Base-by-base conservation (phyloP, 1,140 invertebrate genomes). In the Wasmannia auropunctata region DNA sequence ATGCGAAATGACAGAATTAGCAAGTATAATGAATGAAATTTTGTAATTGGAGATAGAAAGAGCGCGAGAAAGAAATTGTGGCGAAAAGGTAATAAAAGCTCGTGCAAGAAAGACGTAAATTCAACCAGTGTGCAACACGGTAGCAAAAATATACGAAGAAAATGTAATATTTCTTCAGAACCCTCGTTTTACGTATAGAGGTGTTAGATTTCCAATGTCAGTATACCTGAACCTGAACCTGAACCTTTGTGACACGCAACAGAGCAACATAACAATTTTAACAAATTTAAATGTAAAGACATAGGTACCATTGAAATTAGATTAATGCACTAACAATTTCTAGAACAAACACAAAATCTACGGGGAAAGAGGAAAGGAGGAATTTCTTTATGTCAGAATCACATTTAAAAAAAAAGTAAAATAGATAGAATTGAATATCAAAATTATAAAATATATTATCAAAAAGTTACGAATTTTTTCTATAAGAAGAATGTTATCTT, bases 21-120 rank as follows among this genome's bases (percentile, higher is more conserved):
- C 74, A 77, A 77, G 74, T 77, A 77, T 77, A 63, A 77, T 77
- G 37, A 77, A 77, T 77, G 25, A 77, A 43, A 77, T 77, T 77
- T 63, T 28, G 25, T 77, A 77, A 77, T 77, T 43, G 37, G 16
- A 43, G 74, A 40, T 37, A 63, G 25, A 77, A 46, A 63, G 25
- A 43, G 72, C 37, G 22, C 34, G 22, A 31, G 16, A 0, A 76
- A 76, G 54, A 60, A 60, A 62, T 77, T 77, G 56, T 25, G 19
- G 37, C 56, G 54, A 62, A 46, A 43, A 62, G 19, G 37, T 63
- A 77, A 77, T 77, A 63, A 74, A 74, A 56, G 19, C 25, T 22
- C 10, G 31, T 14, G 22, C 56, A 62, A 62, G 37, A 62, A 62
- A 31, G 19, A 46, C 11, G 37, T 28, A 43, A 76, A 76, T 77